phyloP scores from a whole-genome alignment of 2,113 vertebrate species.

The Phrynosoma blainvillii region DNA sequence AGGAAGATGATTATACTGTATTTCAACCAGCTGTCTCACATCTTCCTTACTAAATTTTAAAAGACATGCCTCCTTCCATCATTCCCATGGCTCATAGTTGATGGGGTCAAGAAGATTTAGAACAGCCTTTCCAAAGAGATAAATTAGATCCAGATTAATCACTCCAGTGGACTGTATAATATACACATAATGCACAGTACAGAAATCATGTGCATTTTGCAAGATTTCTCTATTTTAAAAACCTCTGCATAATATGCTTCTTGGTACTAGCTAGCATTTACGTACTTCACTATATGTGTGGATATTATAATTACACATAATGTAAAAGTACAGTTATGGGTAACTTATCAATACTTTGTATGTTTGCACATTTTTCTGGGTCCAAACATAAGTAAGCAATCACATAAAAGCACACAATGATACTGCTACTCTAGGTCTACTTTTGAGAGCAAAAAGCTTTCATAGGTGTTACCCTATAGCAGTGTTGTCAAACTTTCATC shows the following conservation, averaged over 20 bases:
- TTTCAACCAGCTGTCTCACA: not conserved
- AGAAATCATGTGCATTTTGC: not conserved
- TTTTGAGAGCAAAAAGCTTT: not conserved
- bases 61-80: not conserved
- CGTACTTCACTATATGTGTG: too few relatives aligned
- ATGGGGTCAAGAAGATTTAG: conserved; percentile 14
- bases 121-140: conserved; percentile 15
- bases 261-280: not conserved
- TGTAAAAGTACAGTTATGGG: not conserved
- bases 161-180: not conserved
- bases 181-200: not conserved
- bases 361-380: not conserved
- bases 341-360: not conserved
- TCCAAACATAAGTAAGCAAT: not conserved
- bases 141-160: not conserved
- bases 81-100: not conserved
- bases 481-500: too few relatives aligned
- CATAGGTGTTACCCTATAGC: not conserved
- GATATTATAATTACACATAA: not conserved
- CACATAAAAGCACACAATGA: not conserved
- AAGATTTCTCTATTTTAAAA: not conserved
- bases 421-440: not conserved
- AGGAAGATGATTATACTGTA: not conserved
- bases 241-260: not conserved
- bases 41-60: conserved; percentile 13